Base-by-base conservation (phyloP, 1,140 invertebrate species). In the Leptoteleia sp. region DNA sequence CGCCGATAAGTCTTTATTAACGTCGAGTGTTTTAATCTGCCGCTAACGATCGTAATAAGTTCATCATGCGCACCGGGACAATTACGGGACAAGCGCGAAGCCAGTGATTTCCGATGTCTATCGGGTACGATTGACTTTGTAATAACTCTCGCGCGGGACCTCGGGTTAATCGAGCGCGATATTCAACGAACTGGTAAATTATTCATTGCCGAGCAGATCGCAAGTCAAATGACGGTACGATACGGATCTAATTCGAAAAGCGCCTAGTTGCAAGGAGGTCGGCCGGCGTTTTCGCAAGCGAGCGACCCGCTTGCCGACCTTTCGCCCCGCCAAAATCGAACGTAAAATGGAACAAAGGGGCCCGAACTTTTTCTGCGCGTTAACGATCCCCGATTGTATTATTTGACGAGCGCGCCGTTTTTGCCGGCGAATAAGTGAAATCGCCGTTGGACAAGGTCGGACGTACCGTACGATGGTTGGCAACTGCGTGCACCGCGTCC, bases 131-230 rank as follows among this genome's bases (percentile, higher is more conserved):
- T 57, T 71, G 65, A 76, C 67, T 76, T 76, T 76, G 57, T 76
- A 76, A 76, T 70, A 76, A 55, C 77, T 70, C 57, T 35, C 17
- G 37, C 71, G 45, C 61, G 61, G 57, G 62, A 67, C 50, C 70
- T 37, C 29, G 65, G 54, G 67, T 72, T 65, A 80, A 71, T 71
- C 77, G 71, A 61, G 68, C 29, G 57, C 70, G 70, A 73, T 75
- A 79, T 61, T 78, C 76, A 72, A 37, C 54, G 59, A 47, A 31
- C 67, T 78, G 47, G 76, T 72, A 78, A 72, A 78, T 78, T 78
- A 78, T 78, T 77, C 75, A 77, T 71, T 71, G 75, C 31, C 42
- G 57, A 37, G 50, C 35, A 62, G 35, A 70, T 71, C 52, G 75
- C 65, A 77, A 70, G 65, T 77, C 59, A 71, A 77, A 76, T 76